Conservation (phyloP, 1,140 invertebrate species). For the Aculops lycopersici region DNA sequence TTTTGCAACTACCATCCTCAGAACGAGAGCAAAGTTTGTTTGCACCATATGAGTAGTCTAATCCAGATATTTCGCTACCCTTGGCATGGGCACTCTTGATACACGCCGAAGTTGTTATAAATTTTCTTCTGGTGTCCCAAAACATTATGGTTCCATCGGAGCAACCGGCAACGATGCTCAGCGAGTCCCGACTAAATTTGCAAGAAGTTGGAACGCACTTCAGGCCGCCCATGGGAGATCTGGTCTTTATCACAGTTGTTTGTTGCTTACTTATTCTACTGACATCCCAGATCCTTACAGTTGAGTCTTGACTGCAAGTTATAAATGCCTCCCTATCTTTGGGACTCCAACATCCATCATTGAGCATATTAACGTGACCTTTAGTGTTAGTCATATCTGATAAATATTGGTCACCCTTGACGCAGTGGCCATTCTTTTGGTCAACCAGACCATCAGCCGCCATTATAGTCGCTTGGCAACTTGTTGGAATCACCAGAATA, state of each 20-base stretch:
- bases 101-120: conserved; percentile 37
- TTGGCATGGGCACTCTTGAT: conserved; percentile 46
- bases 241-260: conserved; percentile 53
- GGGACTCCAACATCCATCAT: conserved; percentile 74
- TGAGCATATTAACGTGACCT: conserved; percentile 70
- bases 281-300: conserved; percentile 45
- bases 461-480: conserved; percentile 50
- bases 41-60: conserved; percentile 62
- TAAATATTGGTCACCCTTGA: conserved; percentile 76
- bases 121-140: conserved; percentile 52
- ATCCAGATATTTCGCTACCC: conserved; percentile 41
- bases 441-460: conserved; percentile 85
- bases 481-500: conserved; percentile 70
- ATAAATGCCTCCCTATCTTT: conserved; percentile 63
- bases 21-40: conserved; percentile 40
- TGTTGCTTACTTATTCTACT: conserved; percentile 25
- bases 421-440: conserved; percentile 68
- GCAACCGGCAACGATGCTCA: conserved; percentile 57
- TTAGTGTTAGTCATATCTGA: conserved; percentile 73
- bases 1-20: conserved; percentile 68
- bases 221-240: conserved; percentile 51
- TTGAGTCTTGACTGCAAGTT: conserved; percentile 60
- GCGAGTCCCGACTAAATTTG: conserved; percentile 50
- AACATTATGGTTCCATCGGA: conserved; percentile 83
- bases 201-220: conserved; percentile 57